phyloP scores from a whole-genome alignment of 2,888 invertebrate genomes.

The Nebria brevicollis region DNA sequence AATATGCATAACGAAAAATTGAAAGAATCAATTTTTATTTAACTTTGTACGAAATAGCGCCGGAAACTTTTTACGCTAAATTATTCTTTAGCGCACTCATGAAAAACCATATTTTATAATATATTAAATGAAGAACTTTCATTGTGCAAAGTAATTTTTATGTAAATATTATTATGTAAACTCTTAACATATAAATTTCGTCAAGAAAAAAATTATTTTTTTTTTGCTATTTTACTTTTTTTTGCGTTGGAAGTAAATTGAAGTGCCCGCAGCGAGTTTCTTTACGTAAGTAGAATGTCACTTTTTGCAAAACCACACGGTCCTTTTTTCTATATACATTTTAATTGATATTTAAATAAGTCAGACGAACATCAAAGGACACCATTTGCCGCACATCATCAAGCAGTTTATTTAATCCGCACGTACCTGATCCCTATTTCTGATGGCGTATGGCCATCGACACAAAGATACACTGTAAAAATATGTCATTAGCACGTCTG shows the following conservation, averaged over 20 bases:
- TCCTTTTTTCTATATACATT: neutral
- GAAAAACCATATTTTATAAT: neutral
- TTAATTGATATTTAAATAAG: slow-evolving; percentile 13
- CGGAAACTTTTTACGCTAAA: neutral
- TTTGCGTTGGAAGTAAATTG: neutral
- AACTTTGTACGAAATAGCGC: too few species aligned
- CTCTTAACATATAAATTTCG: neutral
- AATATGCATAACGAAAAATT: too few species aligned
- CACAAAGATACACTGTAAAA: neutral
- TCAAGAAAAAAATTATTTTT: neutral
- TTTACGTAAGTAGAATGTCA: neutral
- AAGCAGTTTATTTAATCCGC: slow-evolving; percentile 12
- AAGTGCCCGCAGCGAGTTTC: neutral
- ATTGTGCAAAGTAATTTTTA: neutral
- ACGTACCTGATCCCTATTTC: neutral
- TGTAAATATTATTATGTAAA: neutral
- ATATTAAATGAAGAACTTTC: neutral
- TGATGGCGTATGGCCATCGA: neutral
- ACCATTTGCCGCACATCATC: neutral
- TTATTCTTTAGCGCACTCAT: neutral
- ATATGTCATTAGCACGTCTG: neutral
- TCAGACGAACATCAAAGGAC: neutral
- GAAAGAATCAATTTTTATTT: too few species aligned
- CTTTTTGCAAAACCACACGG: neutral
- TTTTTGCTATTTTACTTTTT: neutral